Evolutionary conservation across 2,113 vertebrate species (phyloP).

Genomic region (Myotis davidii): DNA sequence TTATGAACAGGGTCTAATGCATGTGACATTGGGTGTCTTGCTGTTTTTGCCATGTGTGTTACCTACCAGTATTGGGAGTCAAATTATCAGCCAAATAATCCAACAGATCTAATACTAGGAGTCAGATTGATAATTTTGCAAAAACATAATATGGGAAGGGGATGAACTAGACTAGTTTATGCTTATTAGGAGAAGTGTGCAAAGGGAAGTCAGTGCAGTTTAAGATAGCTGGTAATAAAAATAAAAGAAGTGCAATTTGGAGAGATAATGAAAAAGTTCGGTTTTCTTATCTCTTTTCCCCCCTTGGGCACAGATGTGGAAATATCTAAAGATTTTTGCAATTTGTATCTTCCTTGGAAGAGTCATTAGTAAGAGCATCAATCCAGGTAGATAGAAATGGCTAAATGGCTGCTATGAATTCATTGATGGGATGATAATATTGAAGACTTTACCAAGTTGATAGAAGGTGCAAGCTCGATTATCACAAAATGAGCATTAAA

Average conservation of each 20-base stretch:
- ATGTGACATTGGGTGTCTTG: not conserved
- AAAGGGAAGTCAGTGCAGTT: not conserved
- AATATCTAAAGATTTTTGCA: not conserved
- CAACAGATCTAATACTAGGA: not conserved
- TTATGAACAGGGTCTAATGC: not conserved
- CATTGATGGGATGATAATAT: not conserved
- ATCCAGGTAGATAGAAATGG: not conserved
- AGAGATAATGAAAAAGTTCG: not conserved
- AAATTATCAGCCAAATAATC: slow-evolving; percentile 1
- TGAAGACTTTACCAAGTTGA: not conserved
- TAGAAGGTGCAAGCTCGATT: not conserved
- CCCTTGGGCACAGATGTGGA: not conserved
- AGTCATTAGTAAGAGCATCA: not conserved
- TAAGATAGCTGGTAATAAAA: not conserved
- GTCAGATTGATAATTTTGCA: not conserved
- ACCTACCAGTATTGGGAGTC: not conserved
- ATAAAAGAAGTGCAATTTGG: slow-evolving; percentile 21
- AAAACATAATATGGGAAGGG: not conserved
- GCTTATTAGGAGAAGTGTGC: not conserved
- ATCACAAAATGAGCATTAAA: not conserved
- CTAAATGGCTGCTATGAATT: not conserved
- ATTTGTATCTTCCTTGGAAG: not conserved
- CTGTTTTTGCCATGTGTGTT: not conserved
- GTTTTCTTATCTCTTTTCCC: not conserved
- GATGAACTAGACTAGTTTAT: not conserved